Evolutionary conservation across 1,140 invertebrate species (phyloP).

Genomic region (Formica exsecta): DNA sequence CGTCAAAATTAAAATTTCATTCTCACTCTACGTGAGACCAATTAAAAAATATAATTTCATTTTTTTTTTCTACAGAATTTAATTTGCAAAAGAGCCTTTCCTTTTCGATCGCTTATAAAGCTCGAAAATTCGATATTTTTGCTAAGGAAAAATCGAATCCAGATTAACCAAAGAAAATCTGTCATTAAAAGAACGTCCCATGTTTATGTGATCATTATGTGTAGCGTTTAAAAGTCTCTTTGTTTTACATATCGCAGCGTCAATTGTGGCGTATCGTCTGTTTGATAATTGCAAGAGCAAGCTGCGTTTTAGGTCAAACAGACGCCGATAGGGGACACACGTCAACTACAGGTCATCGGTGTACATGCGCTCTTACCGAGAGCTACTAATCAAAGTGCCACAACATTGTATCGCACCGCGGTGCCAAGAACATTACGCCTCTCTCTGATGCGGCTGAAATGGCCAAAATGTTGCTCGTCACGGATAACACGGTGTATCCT

Average conservation of each 20-base stretch:
- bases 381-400: constrained; percentile 68
- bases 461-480: constrained; percentile 57
- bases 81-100: no score
- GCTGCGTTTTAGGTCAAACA: constrained; percentile 58
- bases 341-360: constrained; percentile 67
- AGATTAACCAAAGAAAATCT: no score
- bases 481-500: constrained; percentile 13
- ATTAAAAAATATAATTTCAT: no score
- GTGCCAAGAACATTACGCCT: constrained; percentile 68
- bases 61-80: no score
- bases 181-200: no score
- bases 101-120: no score
- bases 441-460: constrained; percentile 33
- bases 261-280: not conserved
- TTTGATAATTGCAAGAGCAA: not conserved
- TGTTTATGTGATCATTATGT: not conserved
- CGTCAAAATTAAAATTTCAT: no score
- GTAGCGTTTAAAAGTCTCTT: not conserved
- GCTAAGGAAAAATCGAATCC: no score
- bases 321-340: constrained; percentile 60
- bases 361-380: constrained; percentile 51
- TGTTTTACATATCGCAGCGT: not conserved
- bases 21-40: no score
- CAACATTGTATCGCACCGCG: constrained; percentile 54
- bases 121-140: no score